These are phyloP conservation scores for Oikopleura dioica DNA, from an alignment of 23 tunicate genomes.

Conservation along the genomic window DNA sequence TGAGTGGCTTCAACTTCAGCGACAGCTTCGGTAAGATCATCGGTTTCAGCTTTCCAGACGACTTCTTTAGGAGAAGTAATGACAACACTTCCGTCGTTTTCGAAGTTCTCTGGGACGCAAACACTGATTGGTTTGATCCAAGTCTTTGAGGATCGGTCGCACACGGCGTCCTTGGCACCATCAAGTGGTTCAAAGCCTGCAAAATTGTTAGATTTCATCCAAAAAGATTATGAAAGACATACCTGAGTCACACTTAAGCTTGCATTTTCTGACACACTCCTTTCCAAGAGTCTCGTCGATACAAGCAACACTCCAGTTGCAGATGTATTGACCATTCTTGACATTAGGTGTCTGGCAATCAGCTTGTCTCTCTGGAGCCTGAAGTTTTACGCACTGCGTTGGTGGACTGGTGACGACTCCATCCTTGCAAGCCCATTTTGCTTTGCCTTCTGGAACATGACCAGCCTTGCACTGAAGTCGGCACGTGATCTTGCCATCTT, in stretches of 20 bases:
- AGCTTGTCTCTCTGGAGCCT: neutral
- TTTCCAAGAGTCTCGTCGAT: neutral
- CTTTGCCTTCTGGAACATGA: neutral
- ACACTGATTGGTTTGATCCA: neutral
- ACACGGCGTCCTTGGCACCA: neutral
- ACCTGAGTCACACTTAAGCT: neutral
- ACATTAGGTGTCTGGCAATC: neutral
- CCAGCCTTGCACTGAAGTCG: neutral
- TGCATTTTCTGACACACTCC: neutral
- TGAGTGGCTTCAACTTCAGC: neutral
- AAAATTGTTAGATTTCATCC: too few relatives aligned
- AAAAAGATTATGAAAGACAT: too few relatives aligned
- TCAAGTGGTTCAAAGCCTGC: neutral
- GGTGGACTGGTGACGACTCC: neutral
- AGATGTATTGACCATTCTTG: neutral
- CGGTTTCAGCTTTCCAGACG: too few relatives aligned
- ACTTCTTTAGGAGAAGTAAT: neutral
- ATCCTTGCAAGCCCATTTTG: neutral
- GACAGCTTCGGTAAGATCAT: too few relatives aligned
- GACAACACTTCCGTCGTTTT: neutral
- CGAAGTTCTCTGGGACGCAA: slow-evolving; percentile 5
- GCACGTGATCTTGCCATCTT: neutral
- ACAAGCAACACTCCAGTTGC: neutral
- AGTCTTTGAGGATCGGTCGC: neutral
- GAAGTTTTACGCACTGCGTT: neutral